These are phyloP conservation scores for Drosophila sordidapex DNA, from an alignment of 2,888 invertebrate species.

Conservation along the genomic window DNA sequence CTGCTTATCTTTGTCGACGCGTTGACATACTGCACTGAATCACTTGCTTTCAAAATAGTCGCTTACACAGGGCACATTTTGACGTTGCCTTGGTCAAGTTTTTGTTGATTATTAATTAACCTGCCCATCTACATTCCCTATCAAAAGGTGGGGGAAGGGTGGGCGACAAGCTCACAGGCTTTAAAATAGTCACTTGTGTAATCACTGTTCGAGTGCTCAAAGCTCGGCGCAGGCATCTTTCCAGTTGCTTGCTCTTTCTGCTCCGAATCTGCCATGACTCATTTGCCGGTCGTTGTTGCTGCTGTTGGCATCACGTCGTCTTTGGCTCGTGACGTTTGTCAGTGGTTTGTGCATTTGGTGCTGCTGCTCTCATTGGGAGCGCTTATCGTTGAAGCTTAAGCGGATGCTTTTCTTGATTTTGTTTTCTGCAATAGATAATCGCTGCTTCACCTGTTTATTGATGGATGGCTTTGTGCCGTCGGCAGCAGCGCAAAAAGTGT, in stretches of 20 bases:
- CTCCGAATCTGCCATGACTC: constrained; percentile 41
- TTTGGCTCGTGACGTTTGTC: constrained; percentile 14
- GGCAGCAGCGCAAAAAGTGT: not conserved
- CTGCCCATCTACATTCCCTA: constrained; percentile 6
- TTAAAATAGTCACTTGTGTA: constrained; percentile 33
- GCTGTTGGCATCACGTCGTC: not conserved
- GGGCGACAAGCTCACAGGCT: constrained; percentile 18
- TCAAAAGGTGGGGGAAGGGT: not conserved
- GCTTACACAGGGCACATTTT: constrained; percentile 45
- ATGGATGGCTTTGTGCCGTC: not conserved
- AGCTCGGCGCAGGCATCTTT: constrained; percentile 6
- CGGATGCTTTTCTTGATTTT: not conserved
- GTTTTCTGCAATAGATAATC: constrained; percentile 5
- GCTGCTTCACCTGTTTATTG: constrained; percentile 1
- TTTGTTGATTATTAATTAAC: constrained; percentile 20
- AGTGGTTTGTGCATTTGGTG: constrained; percentile 17
- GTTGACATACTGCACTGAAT: constrained; percentile 40
- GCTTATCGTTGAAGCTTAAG: constrained; percentile 1
- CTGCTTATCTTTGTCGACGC: constrained; percentile 27
- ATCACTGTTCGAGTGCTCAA: constrained; percentile 2
- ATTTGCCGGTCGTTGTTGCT: constrained; percentile 53
- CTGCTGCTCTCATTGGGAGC: not conserved
- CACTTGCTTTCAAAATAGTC: constrained; percentile 56
- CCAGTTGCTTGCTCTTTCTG: constrained; percentile 6
- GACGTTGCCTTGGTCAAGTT: constrained; percentile 45